Base-by-base conservation (phyloP, 92 coral and sea anemone species). In the Heliopora coerulea region DNA sequence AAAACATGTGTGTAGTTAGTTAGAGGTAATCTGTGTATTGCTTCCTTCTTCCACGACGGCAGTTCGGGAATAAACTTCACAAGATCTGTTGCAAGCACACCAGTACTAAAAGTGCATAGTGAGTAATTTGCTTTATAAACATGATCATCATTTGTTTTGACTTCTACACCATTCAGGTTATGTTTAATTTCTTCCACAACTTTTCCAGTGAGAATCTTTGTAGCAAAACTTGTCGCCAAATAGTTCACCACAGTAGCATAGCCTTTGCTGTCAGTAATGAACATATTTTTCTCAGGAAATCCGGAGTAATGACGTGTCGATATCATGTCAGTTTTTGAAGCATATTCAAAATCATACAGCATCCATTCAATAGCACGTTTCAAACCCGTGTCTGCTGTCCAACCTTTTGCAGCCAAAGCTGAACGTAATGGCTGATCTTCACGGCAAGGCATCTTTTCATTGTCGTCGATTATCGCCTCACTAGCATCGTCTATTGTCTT, bases 51-150 rank as follows among this genome's bases (percentile, higher is more conserved):
- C 92, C 92, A 88, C 19, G 44, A 44, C 8, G 92, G 97, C 14
- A 91, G 85, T 10, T 56, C 59, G 8, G 91, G 97, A 0, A 7
- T 35, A 70, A 90, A 90, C 39, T 25, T 54, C 24, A 90, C 97
- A 10, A 72, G 54, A 60, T 80, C 79, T 17, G 85, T 79, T 1
- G 86, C 83, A 3, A 91, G 80, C 0, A 91, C 97, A 0, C 92
- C 92, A 11, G 84, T 84, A 63, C 92, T 91, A 61, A 91, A 91
- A 7, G 97, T 88, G 48, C 84, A 84, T 5, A 88, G 79, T 1
- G 50, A 87, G 56, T 79, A 85, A 10, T 84, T 81, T 8, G 86
- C 97, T 18, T 28, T 56, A 65, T 52, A 88, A 14, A 34, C 31
- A 12, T 78, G 77, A 0, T 87, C 90, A 15, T 72, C 57, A 7